Percentiles rank a stretch among this genome's conserved stretches.
Evolutionary conservation across 2,797 vertebrate genomes (phyloP).

Genomic region (Artibeus jamaicensis): DNA sequence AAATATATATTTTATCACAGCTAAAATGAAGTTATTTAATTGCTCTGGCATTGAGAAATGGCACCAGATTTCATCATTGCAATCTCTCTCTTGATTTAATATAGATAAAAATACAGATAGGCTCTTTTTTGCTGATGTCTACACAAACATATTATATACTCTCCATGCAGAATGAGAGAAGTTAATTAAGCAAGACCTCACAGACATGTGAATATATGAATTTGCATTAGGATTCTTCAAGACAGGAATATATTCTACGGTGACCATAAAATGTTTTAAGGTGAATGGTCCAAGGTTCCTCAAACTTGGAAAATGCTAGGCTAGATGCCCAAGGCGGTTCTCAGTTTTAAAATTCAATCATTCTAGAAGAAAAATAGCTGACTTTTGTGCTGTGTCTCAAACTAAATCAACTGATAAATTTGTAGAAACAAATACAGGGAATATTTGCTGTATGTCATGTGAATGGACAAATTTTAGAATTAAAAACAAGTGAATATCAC

Average conservation of each 20-base stretch:
- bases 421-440: neutral
- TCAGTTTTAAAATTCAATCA: neutral
- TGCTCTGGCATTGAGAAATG: neutral
- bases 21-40: neutral
- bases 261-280: neutral
- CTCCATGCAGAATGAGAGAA: neutral
- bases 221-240: neutral
- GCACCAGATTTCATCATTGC: neutral
- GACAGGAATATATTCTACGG: neutral
- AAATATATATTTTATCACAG: neutral
- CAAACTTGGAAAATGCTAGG: neutral
- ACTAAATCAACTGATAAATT: neutral
- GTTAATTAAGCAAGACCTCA: neutral
- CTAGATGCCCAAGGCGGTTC: neutral
- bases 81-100: neutral
- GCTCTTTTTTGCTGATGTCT: neutral
- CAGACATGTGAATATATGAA: neutral
- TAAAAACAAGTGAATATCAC: neutral
- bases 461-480: neutral
- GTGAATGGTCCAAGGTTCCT: neutral
- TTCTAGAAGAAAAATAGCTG: neutral
- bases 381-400: neutral
- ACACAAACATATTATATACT: neutral
- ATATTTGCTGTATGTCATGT: neutral
- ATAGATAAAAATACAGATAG: neutral